Base-by-base conservation (phyloP, 2,888 invertebrate genomes). In the Lasioglossum calceatum region DNA sequence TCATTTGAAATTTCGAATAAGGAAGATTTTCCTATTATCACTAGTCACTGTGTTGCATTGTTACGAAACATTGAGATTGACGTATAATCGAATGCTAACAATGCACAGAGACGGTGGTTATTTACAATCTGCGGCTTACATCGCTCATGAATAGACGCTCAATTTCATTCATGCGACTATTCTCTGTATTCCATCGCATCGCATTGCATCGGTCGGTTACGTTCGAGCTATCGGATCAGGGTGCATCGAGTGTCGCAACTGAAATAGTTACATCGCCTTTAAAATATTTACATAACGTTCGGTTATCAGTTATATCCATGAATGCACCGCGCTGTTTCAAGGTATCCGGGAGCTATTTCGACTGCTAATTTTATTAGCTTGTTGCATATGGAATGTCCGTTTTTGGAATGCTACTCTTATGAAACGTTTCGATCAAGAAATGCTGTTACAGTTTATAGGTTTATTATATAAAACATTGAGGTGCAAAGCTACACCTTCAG, bases 91-190 rank as follows among this genome's bases (percentile, higher is more conserved):
- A 81, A 86, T n/a, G 76, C 74, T 76, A 82, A 87, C 76, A 86
- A 90, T 86, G 75, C 80, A 79, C 84, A 90, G 88, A 92, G 88
- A 92, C 90, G 90, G 92, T 92, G 90, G 89, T 87, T 92, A 91
- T 92, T 92, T 92, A 91, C 92, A 89, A 92, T 87, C 88, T 89
- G 90, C 90, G 90, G 88, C 89, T 90, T 89, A 88, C 73, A 88
- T 87, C 86, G 89, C 86, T 91, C 89, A 92, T 94, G 92, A 94
- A 94, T 93, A 94, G 93, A 84, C 91, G 89, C 90, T 91, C 91
- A 92, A 90, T 90, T 93, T 93, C 94, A 94, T 94, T 94, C 94
- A 94, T 94, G 91, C 91, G 87, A 84, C 87, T 79, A 81, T 76
- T 84, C 84, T 82, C 73, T 36, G 80, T 80, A 83, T 84, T 86